Percentiles rank a stretch among this genome's conserved stretches.
Evolutionary conservation across 1,140 invertebrate species (phyloP).

Genomic region (Pseudomyrmex gracilis): DNA sequence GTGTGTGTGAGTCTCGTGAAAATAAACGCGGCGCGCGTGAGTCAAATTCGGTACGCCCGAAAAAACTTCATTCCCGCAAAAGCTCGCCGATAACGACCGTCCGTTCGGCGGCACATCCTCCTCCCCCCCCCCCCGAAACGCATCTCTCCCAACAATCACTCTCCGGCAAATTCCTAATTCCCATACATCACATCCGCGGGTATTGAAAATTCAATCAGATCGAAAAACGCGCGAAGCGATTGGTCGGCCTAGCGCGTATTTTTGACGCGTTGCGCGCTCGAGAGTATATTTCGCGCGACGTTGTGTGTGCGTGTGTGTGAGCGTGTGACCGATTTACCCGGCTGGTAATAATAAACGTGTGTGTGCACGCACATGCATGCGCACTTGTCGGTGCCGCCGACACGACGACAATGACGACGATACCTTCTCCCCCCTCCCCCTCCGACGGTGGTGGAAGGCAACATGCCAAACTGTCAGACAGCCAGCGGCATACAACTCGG

Average conservation of each 20-base stretch:
- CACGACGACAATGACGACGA: conserved; percentile 68
- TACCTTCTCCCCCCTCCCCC: background rate
- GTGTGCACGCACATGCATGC: conserved; percentile 51
- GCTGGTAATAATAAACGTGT: conserved; percentile 60
- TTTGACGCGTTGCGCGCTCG: conserved; percentile 46
- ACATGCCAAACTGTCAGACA: conserved; percentile 80
- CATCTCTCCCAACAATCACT: conserved; percentile 55
- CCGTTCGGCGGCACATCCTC: background rate
- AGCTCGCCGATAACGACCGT: conserved; percentile 47
- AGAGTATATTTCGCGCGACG: background rate
- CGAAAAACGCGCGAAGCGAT: conserved; percentile 49
- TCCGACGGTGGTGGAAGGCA: conserved; percentile 69
- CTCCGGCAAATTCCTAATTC: conserved; percentile 55
- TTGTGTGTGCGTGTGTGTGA: conserved; percentile 31
- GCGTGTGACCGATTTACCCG: conserved; percentile 68
- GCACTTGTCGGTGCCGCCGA: conserved; percentile 60
- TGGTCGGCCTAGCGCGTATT: conserved; percentile 52
- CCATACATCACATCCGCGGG: conserved; percentile 52
- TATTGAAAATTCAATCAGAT: conserved; percentile 59
- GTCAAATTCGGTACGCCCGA: conserved; percentile 31
- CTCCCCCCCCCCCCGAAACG: background rate
- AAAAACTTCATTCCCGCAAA: conserved; percentile 41
- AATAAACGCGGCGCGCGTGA: conserved; percentile 17
- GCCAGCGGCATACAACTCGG: conserved; percentile 65
- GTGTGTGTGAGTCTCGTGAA: background rate